A percentile compares a stretch with the other conserved stretches of the same genome.
These are phyloP conservation scores for Montipora capricornis DNA, from an alignment of 64 coral and sea anemone species.

Conservation along the genomic window DNA sequence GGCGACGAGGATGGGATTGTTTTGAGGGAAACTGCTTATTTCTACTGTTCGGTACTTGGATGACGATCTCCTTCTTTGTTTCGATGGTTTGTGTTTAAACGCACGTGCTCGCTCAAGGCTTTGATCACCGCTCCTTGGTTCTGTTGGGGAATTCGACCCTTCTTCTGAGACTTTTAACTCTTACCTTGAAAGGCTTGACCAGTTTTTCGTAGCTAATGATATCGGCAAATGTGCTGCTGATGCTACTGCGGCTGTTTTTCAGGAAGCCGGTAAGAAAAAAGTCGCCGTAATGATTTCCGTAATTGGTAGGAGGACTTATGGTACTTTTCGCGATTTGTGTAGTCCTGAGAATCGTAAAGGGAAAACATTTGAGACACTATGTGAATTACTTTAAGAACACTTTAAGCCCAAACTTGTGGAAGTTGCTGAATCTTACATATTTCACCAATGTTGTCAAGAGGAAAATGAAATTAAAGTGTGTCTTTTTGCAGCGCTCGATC, in stretches of 20 bases:
- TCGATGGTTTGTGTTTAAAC: neutral
- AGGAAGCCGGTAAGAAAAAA: too few species aligned
- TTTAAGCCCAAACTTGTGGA: too few species aligned
- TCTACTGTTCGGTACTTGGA: neutral
- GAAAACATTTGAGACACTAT: too few species aligned
- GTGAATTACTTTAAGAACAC: too few species aligned
- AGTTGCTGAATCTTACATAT: neutral
- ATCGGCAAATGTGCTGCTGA: too few species aligned
- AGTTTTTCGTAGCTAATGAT: conserved; percentile 30
- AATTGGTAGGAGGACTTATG: too few species aligned
- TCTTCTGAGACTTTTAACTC: conserved; percentile 54
- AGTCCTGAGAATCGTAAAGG: too few species aligned
- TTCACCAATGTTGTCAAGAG: conserved; percentile 60
- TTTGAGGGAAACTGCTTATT: neutral
- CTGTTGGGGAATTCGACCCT: conserved; percentile 61
- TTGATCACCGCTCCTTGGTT: conserved; percentile 29
- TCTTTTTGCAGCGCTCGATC: neutral
- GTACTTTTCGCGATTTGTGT: too few species aligned
- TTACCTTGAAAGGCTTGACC: neutral
- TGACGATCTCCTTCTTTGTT: neutral
- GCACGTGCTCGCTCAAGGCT: neutral
- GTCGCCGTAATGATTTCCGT: too few species aligned
- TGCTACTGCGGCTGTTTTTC: too few species aligned
- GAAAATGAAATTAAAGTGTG: conserved; percentile 17
- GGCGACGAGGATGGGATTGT: conserved; percentile 60